phyloP scores from a whole-genome alignment of 2,797 vertebrate species.

The Danio jaintianensis region DNA sequence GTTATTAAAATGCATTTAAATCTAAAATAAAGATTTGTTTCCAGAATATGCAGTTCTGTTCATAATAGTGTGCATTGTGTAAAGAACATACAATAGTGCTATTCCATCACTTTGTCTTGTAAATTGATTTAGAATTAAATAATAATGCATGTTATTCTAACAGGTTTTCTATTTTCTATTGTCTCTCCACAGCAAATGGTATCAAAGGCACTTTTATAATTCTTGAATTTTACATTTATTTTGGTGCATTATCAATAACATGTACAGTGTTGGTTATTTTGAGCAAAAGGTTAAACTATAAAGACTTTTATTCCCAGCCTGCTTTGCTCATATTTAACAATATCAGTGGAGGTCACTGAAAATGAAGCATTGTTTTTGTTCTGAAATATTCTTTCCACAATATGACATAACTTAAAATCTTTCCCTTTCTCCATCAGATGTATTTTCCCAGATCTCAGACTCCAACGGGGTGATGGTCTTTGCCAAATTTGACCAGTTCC shows the following conservation, averaged over 20 bases:
- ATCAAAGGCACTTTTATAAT: too few relatives aligned
- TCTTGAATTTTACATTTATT: too few relatives aligned
- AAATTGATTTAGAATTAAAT: not conserved
- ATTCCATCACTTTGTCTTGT: not conserved
- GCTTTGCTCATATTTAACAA: too few relatives aligned
- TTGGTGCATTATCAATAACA: too few relatives aligned
- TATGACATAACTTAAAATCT: not conserved
- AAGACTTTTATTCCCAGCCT: too few relatives aligned
- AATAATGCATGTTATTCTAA: not conserved
- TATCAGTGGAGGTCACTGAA: too few relatives aligned
- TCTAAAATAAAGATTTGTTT: not conserved
- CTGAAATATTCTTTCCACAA: not conserved
- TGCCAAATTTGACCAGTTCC: conserved; percentile 93
- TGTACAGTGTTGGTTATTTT: too few relatives aligned
- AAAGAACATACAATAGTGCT: not conserved
- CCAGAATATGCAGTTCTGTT: not conserved
- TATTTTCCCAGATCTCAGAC: conserved; percentile 97
- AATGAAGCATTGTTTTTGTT: not conserved
- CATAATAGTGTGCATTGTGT: not conserved
- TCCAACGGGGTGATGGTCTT: conserved; percentile 90
- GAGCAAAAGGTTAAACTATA: too few relatives aligned
- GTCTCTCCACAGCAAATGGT: too few relatives aligned
- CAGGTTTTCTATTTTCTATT: too few relatives aligned
- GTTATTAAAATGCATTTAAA: not conserved
- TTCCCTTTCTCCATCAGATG: conserved; percentile 79